phyloP scores from a whole-genome alignment of 2,888 invertebrate species.

The Labia minor region DNA sequence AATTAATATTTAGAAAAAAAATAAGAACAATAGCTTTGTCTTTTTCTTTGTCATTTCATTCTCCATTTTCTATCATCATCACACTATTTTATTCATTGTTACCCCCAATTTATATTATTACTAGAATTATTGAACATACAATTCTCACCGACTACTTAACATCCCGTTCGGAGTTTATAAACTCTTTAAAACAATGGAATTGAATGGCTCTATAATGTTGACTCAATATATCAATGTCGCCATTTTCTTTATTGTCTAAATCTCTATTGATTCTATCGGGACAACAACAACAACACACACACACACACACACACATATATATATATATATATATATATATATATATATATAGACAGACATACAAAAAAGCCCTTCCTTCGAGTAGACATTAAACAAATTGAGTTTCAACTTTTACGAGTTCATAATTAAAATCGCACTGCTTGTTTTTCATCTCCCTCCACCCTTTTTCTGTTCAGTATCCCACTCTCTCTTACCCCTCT shows the following conservation, averaged over 20 bases:
- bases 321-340: too few relatives aligned
- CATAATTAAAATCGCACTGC: background rate
- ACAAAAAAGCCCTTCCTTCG: background rate
- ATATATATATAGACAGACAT: too few relatives aligned
- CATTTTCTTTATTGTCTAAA: constrained; percentile 4
- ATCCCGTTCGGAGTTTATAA: background rate
- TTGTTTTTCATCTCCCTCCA: background rate
- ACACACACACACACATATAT: too few relatives aligned
- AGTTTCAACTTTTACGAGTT: constrained; percentile 4
- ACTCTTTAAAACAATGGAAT: background rate
- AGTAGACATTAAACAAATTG: constrained; percentile 3
- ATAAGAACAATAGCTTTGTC: too few relatives aligned
- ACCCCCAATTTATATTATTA: too few relatives aligned
- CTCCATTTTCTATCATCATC: too few relatives aligned
- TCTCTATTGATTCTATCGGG: background rate
- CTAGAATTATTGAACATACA: too few relatives aligned
- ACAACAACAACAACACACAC: background rate
- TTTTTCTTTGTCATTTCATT: too few relatives aligned
- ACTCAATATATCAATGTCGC: constrained; percentile 1
- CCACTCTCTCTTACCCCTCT: background rate
- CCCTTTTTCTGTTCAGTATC: background rate
- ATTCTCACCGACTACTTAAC: too few relatives aligned
- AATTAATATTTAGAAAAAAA: too few relatives aligned
- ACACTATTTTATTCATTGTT: too few relatives aligned
- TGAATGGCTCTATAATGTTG: background rate